Conservation (phyloP, 1,140 invertebrate genomes). For the Gonioctena quinquepunctata region DNA sequence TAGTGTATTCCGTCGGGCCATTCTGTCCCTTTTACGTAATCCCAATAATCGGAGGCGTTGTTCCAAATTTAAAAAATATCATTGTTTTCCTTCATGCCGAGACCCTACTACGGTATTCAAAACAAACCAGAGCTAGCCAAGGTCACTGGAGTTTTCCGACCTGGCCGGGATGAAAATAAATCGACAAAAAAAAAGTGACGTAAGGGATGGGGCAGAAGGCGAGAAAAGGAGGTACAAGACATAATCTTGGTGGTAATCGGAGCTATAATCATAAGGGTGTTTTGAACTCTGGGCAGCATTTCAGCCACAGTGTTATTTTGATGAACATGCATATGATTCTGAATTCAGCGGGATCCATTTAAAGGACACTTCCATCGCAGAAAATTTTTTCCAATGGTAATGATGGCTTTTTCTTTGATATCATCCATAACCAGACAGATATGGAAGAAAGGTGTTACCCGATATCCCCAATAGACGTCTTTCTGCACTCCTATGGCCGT, state of each 20-base stretch:
- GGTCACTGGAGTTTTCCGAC: conserved; percentile 58
- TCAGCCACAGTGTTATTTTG: conserved; percentile 45
- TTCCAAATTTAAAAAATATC: neutral
- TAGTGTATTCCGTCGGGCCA: conserved; percentile 40
- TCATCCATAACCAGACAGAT: conserved; percentile 38
- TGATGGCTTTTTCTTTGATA: conserved; percentile 29
- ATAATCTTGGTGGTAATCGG: conserved; percentile 38
- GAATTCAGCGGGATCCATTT: conserved; percentile 46
- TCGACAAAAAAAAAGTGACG: conserved; percentile 33
- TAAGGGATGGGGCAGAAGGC: conserved; percentile 38
- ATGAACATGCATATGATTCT: conserved; percentile 46
- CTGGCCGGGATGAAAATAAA: conserved; percentile 32
- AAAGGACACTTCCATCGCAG: conserved; percentile 26
- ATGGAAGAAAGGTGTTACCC: conserved; percentile 40
- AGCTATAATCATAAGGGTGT: conserved; percentile 37
- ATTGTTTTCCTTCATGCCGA: conserved; percentile 40
- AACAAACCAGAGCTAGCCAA: conserved; percentile 51
- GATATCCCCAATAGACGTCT: conserved; percentile 34
- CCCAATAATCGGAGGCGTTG: conserved; percentile 33
- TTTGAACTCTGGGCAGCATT: conserved; percentile 36
- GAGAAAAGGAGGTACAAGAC: conserved; percentile 35
- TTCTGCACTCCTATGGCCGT: conserved; percentile 43
- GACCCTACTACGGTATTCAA: conserved; percentile 40
- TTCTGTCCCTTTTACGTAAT: conserved; percentile 31
- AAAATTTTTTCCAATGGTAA: conserved; percentile 38